Evolutionary conservation across 2,113 vertebrate species (phyloP).

Genomic region (Ageneiosus marmoratus): DNA sequence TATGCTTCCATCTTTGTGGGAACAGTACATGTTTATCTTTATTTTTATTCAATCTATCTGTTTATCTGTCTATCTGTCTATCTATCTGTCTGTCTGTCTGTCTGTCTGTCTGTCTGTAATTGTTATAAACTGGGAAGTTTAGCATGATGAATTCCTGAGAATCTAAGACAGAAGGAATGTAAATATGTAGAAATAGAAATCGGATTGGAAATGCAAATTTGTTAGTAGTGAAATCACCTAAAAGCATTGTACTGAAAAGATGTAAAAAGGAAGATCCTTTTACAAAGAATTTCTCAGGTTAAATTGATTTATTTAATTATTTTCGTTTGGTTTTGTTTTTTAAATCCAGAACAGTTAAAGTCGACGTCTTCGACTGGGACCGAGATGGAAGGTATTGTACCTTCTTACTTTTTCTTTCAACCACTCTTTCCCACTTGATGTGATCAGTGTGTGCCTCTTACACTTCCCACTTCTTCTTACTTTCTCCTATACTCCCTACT

Average conservation of each 20-base stretch:
- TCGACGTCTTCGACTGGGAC: constrained; percentile 97
- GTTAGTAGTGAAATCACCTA: neutral
- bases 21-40: no score
- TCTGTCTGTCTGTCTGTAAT: no score
- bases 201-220: neutral
- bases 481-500: no score
- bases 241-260: neutral
- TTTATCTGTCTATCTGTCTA: no score
- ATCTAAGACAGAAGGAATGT: neutral
- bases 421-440: neutral
- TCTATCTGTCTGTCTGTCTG: no score
- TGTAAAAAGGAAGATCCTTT: no score
- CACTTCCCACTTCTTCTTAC: neutral
- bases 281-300: neutral
- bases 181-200: neutral
- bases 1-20: no score
- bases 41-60: no score
- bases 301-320: constrained; percentile 29
- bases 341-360: constrained; percentile 86
- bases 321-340: constrained; percentile 19
- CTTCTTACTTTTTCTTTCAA: neutral
- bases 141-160: neutral
- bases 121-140: neutral
- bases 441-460: neutral
- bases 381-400: constrained; percentile 88